Conservation (phyloP, 2,888 invertebrate species). For the Litoditis marina region DNA sequence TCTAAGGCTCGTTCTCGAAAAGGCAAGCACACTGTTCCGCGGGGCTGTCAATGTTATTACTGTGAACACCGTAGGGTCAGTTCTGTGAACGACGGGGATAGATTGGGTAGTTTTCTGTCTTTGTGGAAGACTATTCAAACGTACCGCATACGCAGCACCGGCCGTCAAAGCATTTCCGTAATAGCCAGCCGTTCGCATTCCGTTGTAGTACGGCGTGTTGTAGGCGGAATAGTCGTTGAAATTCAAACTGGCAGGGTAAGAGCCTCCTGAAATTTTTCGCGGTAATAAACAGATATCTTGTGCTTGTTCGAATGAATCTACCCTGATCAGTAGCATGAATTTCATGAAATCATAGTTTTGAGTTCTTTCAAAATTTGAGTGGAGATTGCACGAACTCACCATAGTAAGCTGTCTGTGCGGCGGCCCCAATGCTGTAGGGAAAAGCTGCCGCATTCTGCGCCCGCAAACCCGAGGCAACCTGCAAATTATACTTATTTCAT, state of each 20-base stretch:
- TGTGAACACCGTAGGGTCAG: no score
- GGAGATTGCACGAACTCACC: no score
- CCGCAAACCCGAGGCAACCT: constrained; percentile 7
- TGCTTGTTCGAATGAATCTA: not conserved
- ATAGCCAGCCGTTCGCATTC: constrained; percentile 12
- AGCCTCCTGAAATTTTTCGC: constrained; percentile 19
- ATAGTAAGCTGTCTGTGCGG: constrained; percentile 12
- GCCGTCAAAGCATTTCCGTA: constrained; percentile 23
- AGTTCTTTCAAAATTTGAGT: no score
- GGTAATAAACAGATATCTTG: not conserved
- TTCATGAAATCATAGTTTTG: not conserved
- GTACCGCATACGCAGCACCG: constrained; percentile 22
- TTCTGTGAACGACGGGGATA: no score
- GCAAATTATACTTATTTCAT: no score
- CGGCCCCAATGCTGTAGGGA: constrained; percentile 12
- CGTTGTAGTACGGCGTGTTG: constrained; percentile 27
- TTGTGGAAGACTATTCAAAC: not conserved
- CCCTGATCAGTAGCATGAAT: no score
- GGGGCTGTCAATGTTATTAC: no score
- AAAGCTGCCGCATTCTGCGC: constrained; percentile 17
- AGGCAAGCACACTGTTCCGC: no score
- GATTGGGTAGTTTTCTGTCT: no score
- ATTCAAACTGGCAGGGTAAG: constrained; percentile 30
- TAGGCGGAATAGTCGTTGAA: constrained; percentile 34
- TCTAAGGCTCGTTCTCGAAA: no score